These are phyloP conservation scores for Chydorus sphaericus DNA, from an alignment of 2,888 invertebrate species.

Conservation along the genomic window DNA sequence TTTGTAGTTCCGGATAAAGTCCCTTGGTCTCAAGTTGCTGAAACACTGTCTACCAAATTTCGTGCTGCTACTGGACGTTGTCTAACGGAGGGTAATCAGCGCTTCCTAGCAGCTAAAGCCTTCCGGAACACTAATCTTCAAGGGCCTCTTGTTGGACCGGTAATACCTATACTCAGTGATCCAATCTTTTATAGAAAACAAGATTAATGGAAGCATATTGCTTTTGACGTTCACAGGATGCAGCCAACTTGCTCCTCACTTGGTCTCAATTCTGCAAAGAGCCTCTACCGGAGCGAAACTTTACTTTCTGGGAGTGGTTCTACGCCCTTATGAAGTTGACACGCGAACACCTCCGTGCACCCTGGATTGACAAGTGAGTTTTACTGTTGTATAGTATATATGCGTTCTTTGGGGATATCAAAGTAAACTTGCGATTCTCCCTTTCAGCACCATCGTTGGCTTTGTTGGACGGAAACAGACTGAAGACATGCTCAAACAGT, in stretches of 20 bases:
- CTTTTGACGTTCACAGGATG: background rate
- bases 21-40: slow-evolving; percentile 74
- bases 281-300: slow-evolving; percentile 74
- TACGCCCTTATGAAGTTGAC: slow-evolving; percentile 95
- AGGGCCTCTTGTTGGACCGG: background rate
- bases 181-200: too few species aligned
- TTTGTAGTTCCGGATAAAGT: slow-evolving; percentile 89
- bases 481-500: slow-evolving; percentile 64
- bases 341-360: slow-evolving; percentile 74
- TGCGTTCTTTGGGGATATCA: background rate
- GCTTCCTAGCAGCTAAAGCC: slow-evolving; percentile 81
- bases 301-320: slow-evolving; percentile 99
- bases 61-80: slow-evolving; percentile 70
- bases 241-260: slow-evolving; percentile 36
- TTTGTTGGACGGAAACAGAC: slow-evolving; percentile 91
- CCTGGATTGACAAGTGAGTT: slow-evolving; percentile 76
- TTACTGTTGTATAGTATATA: background rate
- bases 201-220: too few species aligned
- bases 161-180: too few species aligned
- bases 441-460: slow-evolving; percentile 57
- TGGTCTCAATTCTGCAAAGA: slow-evolving; percentile 93
- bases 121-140: slow-evolving; percentile 43
- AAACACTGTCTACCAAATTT: slow-evolving; percentile 85
- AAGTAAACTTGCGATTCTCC: slow-evolving; percentile 15
- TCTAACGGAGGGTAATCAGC: slow-evolving; percentile 71